A percentile compares a stretch with the other conserved stretches of the same genome.
Conservation (phyloP, 2,888 invertebrate genomes). For the Apamea crenata region DNA sequence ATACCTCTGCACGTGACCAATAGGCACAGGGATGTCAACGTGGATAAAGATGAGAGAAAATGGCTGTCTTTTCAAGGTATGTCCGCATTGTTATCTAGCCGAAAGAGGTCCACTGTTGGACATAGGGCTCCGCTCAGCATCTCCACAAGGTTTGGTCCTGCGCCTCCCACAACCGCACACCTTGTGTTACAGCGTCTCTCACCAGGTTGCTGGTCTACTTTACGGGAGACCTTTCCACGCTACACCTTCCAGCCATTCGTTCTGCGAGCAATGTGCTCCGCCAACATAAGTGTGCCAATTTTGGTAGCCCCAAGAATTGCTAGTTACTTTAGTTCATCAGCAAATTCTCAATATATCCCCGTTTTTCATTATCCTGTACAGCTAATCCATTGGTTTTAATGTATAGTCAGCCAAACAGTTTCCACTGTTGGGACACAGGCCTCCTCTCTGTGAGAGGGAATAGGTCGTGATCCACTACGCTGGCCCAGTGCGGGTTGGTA, state of each 20-base stretch:
- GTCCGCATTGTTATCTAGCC: not conserved
- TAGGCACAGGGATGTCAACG: slow-evolving; percentile 86
- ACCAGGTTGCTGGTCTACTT: too few species aligned
- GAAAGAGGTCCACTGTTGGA: not conserved
- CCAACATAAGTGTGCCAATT: not conserved
- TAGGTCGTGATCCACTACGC: too few species aligned
- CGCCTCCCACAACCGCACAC: not conserved
- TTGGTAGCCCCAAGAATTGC: too few species aligned
- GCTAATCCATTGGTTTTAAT: not conserved
- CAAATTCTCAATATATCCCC: not conserved
- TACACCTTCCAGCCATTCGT: not conserved
- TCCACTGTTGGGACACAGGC: too few species aligned
- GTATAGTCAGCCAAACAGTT: too few species aligned
- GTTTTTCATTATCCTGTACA: too few species aligned
- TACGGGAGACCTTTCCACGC: too few species aligned
- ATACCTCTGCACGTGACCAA: slow-evolving; percentile 81
- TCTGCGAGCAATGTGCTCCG: not conserved
- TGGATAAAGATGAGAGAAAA: slow-evolving; percentile 86
- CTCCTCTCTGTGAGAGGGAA: too few species aligned
- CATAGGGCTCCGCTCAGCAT: too few species aligned
- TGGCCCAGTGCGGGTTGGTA: too few species aligned
- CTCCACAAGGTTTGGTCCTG: not conserved
- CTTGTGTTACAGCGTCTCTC: too few species aligned
- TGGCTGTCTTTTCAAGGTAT: slow-evolving; percentile 89
- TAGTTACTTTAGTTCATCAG: not conserved